Evolutionary conservation across 2,113 vertebrate genomes (phyloP).

Genomic region (Ivindomyrus marchei): DNA sequence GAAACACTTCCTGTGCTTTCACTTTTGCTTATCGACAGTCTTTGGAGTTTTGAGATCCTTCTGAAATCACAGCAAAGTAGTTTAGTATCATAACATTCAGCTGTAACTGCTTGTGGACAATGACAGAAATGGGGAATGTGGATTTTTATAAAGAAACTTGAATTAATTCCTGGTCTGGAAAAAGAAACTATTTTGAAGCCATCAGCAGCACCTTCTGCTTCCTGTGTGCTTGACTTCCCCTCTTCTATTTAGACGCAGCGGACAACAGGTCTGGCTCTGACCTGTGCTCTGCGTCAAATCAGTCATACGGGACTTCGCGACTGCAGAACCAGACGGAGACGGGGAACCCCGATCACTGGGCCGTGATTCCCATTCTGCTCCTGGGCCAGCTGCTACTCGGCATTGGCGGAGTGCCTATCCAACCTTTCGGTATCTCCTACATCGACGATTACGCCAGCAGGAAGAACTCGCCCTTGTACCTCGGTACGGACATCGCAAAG

Average conservation of each 20-base stretch:
- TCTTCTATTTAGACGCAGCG: slow-evolving; percentile 40
- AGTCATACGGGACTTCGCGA: neutral
- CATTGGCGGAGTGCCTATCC: slow-evolving; percentile 78
- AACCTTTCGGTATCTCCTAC: slow-evolving; percentile 95
- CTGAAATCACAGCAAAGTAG: neutral
- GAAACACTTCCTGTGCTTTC: neutral
- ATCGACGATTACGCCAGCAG: slow-evolving; percentile 83
- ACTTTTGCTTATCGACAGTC: neutral
- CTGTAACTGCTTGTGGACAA: neutral
- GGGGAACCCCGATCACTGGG: slow-evolving; percentile 32
- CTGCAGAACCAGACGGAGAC: slow-evolving; percentile 48
- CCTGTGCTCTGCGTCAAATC: slow-evolving; percentile 51
- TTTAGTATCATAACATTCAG: neutral
- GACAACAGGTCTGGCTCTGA: slow-evolving; percentile 44
- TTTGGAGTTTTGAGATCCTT: neutral
- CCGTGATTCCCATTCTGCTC: slow-evolving; percentile 71
- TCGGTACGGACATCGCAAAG: slow-evolving; percentile 59
- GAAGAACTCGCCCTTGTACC: slow-evolving; percentile 84
- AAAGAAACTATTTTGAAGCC: neutral
- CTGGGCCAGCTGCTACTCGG: slow-evolving; percentile 78
- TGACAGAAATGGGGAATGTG: neutral
- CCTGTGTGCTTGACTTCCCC: neutral
- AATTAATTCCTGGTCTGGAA: neutral
- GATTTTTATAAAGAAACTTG: neutral
- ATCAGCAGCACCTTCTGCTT: neutral